A percentile compares a stretch with the other conserved stretches of the same genome.
phyloP scores from a whole-genome alignment of 2,797 vertebrate species.

The Mus spretus region DNA sequence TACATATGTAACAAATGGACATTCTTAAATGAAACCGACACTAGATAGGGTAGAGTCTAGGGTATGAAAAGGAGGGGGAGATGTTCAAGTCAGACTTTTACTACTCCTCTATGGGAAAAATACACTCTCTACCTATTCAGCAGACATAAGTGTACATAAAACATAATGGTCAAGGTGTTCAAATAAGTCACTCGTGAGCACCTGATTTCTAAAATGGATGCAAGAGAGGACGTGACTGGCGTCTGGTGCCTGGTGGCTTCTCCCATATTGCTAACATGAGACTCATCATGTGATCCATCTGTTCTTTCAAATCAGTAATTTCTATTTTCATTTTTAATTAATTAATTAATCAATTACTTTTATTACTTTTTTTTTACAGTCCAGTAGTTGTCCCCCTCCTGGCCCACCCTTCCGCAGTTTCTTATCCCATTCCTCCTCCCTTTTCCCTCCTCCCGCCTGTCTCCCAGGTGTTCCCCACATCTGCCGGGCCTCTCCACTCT shows the following conservation, averaged over 20 bases:
- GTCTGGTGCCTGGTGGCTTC: neutral
- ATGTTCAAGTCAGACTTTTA: neutral
- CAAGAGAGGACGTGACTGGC: neutral
- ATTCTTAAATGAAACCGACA: neutral
- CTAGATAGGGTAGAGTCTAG: neutral
- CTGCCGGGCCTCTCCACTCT: neutral
- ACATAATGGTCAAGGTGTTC: neutral
- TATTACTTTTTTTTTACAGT: neutral
- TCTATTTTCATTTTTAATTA: neutral
- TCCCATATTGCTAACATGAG: neutral
- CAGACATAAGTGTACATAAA: neutral
- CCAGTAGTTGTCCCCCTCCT: neutral
- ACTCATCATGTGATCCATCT: neutral
- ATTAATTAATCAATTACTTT: neutral
- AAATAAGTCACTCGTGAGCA: neutral
- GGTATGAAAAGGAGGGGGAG: neutral
- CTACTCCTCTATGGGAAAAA: neutral
- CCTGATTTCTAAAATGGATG: neutral
- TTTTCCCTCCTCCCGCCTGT: neutral
- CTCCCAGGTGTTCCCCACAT: neutral
- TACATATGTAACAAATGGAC: neutral
- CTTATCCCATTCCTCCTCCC: neutral
- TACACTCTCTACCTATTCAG: neutral
- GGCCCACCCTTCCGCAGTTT: neutral
- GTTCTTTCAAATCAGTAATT: neutral